A percentile compares a stretch with the other conserved stretches of the same genome.
phyloP scores from a whole-genome alignment of 2,113 vertebrate genomes.

The Anarhynchus alexandrinus region DNA sequence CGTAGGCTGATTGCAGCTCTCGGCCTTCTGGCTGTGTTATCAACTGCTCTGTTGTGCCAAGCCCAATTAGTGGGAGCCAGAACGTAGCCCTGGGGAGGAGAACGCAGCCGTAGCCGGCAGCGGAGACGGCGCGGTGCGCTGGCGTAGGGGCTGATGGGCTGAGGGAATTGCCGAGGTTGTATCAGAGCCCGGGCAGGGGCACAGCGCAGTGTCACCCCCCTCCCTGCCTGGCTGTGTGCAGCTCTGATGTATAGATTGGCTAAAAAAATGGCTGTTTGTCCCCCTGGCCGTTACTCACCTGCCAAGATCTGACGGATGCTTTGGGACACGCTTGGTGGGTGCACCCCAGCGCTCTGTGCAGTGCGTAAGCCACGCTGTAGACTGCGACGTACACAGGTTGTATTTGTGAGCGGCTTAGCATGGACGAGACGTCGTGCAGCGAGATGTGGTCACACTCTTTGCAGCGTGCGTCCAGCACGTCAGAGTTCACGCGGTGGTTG shows the following conservation, averaged over 20 bases:
- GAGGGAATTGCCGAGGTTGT: background rate
- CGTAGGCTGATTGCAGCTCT: accelerated
- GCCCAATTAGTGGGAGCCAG: background rate
- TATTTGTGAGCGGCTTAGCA: background rate
- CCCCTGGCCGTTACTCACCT: background rate
- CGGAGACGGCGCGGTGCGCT: background rate
- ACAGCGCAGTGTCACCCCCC: accelerated
- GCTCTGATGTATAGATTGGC: too few species aligned
- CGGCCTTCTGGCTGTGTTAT: background rate
- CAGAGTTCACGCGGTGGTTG: accelerated
- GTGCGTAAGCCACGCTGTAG: slow-evolving; percentile 80
- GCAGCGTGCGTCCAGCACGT: background rate
- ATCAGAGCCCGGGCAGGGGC: background rate
- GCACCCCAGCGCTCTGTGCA: slow-evolving; percentile 78
- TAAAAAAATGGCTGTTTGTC: background rate
- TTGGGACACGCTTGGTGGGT: background rate
- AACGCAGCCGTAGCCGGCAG: background rate
- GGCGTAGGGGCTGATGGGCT: background rate
- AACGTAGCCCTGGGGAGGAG: background rate
- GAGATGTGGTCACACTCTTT: slow-evolving; percentile 66
- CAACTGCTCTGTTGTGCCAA: background rate
- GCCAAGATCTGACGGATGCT: background rate
- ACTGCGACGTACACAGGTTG: slow-evolving; percentile 79
- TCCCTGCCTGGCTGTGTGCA: background rate
- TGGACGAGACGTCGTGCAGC: slow-evolving; percentile 24